These are phyloP conservation scores for Limnephilus marmoratus DNA, from an alignment of 2,888 invertebrate genomes.

Conservation along the genomic window DNA sequence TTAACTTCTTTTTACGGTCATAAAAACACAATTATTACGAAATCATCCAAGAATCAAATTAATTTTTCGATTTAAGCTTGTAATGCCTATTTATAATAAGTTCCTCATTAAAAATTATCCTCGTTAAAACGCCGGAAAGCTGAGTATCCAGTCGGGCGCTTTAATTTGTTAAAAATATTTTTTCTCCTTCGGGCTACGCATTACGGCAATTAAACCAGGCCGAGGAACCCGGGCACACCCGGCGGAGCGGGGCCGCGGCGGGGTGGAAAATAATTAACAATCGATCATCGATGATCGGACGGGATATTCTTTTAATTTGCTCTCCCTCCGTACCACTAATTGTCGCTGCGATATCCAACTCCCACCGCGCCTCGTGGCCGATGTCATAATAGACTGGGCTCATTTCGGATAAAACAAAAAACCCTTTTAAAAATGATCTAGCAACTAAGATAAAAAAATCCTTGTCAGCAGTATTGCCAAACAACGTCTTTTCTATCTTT, in stretches of 20 bases:
- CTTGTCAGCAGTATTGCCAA: too few relatives aligned
- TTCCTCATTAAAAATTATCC: conserved; percentile 40
- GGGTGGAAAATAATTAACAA: conserved; percentile 61
- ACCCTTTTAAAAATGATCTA: too few relatives aligned
- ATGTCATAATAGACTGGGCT: not conserved
- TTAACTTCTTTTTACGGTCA: not conserved
- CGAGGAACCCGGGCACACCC: not conserved
- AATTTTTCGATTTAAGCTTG: not conserved
- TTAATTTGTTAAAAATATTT: conserved; percentile 40
- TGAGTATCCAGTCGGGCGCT: conserved; percentile 23
- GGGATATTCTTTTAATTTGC: conserved; percentile 65
- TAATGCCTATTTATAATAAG: conserved; percentile 23
- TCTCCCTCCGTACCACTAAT: conserved; percentile 62
- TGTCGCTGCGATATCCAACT: conserved; percentile 59
- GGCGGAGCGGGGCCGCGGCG: not conserved
- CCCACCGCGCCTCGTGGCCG: conserved; percentile 12
- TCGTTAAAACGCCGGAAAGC: conserved; percentile 28
- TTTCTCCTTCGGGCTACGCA: conserved; percentile 4
- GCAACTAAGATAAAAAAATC: too few relatives aligned
- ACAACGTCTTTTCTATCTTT: too few relatives aligned
- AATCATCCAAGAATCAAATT: not conserved
- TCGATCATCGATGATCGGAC: conserved; percentile 56
- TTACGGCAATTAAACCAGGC: conserved; percentile 41
- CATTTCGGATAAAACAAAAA: not conserved
- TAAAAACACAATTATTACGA: not conserved